Evolutionary conservation across 1,140 invertebrate species (phyloP).

Genomic region (Pantala flavescens): DNA sequence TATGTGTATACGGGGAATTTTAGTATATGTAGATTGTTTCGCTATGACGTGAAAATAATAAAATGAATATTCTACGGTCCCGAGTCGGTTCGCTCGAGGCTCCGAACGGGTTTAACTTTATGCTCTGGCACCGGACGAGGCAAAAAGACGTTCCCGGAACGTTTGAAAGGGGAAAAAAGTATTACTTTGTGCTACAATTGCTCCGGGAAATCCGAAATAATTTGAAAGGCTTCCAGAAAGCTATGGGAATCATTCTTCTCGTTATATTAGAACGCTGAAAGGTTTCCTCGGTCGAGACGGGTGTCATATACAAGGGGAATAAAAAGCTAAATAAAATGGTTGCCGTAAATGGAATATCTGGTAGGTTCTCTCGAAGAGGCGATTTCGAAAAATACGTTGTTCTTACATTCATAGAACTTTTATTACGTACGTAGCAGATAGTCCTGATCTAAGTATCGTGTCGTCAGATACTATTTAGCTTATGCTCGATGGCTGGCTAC

Average conservation of each 20-base stretch:
- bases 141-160: not conserved
- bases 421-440: too few relatives aligned
- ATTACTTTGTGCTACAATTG: conserved; percentile 2
- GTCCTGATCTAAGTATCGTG: too few relatives aligned
- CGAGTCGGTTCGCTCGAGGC: not conserved
- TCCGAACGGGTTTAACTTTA: not conserved
- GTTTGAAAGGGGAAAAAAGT: not conserved
- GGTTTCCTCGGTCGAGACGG: not conserved
- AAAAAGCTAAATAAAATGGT: not conserved
- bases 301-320: not conserved
- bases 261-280: not conserved
- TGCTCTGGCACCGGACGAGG: not conserved
- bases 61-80: not conserved
- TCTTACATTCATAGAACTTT: too few relatives aligned
- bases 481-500: too few relatives aligned
- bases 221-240: not conserved
- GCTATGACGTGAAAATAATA: conserved; percentile 7
- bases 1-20: not conserved
- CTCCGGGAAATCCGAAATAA: not conserved
- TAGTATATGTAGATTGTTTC: not conserved
- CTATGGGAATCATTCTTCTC: not conserved
- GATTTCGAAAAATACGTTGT: too few relatives aligned
- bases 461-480: too few relatives aligned
- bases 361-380: not conserved
- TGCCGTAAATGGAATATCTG: not conserved